Base-by-base conservation (phyloP, 2,888 invertebrate genomes). In the Eremobia ochroleuca region DNA sequence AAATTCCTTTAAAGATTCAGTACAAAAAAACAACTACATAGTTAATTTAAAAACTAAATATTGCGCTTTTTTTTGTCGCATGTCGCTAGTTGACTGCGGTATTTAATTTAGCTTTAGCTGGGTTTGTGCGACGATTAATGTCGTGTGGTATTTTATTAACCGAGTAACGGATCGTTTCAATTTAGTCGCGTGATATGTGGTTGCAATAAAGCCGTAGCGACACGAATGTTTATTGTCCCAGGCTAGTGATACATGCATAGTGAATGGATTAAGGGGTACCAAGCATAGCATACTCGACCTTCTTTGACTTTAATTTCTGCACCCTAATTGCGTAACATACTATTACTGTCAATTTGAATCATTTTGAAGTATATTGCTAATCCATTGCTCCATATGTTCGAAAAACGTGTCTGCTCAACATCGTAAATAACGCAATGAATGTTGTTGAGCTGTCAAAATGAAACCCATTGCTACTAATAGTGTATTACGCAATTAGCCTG, bases 101-200 rank as follows among this genome's bases (percentile, higher is more conserved):
- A 83, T 83, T 87, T 81, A 77, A 86, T 87, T 79, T 72, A 66
- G 68, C 66, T 87, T 77, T 72, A 68, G 68, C 62, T 77, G 71
- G 71, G 69, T 75, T 80, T 67, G 52, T n/a, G 28, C 31, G 6
- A 49, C 76, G 88, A 88, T 80, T 76, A 75, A 86, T 86, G 86
- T 77, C 61, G n/a, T 69, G 70, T 13, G 76, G 77, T 37, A 69
- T 72, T 86, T 81, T 86, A 88, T 77, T 75, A 75, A 77, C 78
- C 61, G 18, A 11, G 69, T 83, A 81, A 88, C 75, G 49, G 73
- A 86, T 76, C 77, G 78, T 88, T 88, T 86, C 79, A 86, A 86
- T 86, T 88, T 86, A 77, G 83, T 83, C 46, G 82, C 18, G 71
- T 85, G 82, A 85, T 82, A 55, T 81, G 82, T 81, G 82, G 62